Percentiles rank a stretch among this genome's conserved stretches.
These are phyloP conservation scores for Drosophila longiperda DNA, from an alignment of 2,888 invertebrate species.

Conservation along the genomic window DNA sequence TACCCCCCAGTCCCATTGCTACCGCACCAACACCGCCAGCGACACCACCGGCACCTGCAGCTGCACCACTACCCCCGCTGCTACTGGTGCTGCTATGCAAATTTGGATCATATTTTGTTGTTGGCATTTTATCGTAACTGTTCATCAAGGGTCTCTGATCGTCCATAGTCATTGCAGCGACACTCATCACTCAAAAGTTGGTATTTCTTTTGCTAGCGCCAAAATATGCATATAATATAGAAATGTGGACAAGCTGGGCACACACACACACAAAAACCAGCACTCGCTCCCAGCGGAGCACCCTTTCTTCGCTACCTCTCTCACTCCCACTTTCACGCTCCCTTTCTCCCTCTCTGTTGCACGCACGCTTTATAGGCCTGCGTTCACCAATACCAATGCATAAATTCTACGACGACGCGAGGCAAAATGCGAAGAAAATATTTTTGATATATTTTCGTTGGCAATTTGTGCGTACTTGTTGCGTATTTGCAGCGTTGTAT, in stretches of 20 bases:
- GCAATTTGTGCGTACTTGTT: slow-evolving; percentile 67
- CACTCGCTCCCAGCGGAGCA: slow-evolving; percentile 60
- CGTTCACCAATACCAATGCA: slow-evolving; percentile 57
- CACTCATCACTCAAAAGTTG: slow-evolving; percentile 77
- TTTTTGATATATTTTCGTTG: slow-evolving; percentile 39
- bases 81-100: slow-evolving; percentile 61
- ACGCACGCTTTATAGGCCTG: slow-evolving; percentile 44
- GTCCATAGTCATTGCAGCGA: slow-evolving; percentile 85
- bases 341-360: slow-evolving; percentile 24
- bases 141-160: slow-evolving; percentile 85
- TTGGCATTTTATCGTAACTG: slow-evolving; percentile 83
- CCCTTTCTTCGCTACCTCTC: slow-evolving; percentile 35
- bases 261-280: slow-evolving; percentile 44
- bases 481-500: slow-evolving; percentile 49
- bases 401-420: slow-evolving; percentile 45
- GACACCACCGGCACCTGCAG: slow-evolving; percentile 28
- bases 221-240: slow-evolving; percentile 40
- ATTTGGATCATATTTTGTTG: slow-evolving; percentile 82
- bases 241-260: slow-evolving; percentile 49
- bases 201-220: slow-evolving; percentile 63
- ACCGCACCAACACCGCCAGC: slow-evolving; percentile 44
- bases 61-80: slow-evolving; percentile 40
- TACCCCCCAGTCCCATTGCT: slow-evolving; percentile 41
- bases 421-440: slow-evolving; percentile 47
- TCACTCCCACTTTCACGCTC: slow-evolving; percentile 30